A percentile compares a stretch with the other conserved stretches of the same genome.
Conservation (phyloP, 2,113 vertebrate genomes). For the Crotalus horridus region DNA sequence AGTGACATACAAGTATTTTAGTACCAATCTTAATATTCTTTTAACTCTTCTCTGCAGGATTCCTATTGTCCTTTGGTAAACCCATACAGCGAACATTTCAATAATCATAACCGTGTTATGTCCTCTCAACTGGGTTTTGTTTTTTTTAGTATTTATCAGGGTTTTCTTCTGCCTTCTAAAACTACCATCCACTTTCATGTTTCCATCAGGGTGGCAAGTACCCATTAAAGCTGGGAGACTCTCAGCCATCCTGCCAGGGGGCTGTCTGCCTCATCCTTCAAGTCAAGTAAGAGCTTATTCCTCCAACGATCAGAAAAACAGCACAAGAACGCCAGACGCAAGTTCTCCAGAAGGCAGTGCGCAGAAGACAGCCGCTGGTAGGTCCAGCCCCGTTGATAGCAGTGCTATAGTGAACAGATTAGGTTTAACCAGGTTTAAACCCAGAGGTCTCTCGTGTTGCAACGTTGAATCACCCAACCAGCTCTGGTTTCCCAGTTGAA, state of each 20-base stretch:
- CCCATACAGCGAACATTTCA: not conserved
- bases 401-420: not conserved
- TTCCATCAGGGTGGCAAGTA: slow-evolving; percentile 76
- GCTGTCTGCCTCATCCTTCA: slow-evolving; percentile 64
- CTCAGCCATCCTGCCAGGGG: slow-evolving; percentile 67
- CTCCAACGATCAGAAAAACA: slow-evolving; percentile 72
- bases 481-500: not conserved
- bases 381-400: not conserved
- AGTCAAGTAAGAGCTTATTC: slow-evolving; percentile 81
- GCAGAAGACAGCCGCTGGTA: slow-evolving; percentile 60
- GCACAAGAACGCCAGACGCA: slow-evolving; percentile 52
- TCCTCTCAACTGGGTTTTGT: not conserved
- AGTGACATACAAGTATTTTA: no score
- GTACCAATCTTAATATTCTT: not conserved
- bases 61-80: not conserved
- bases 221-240: slow-evolving; percentile 65
- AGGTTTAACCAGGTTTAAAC: not conserved
- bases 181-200: not conserved
- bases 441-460: not conserved
- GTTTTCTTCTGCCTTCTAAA: not conserved
- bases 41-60: not conserved
- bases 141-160: not conserved
- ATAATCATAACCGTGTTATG: not conserved
- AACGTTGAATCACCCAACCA: not conserved
- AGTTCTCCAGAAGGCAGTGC: slow-evolving; percentile 44